These are phyloP conservation scores for Melinopterus prodromus DNA, from an alignment of 2,888 invertebrate species.

Conservation along the genomic window DNA sequence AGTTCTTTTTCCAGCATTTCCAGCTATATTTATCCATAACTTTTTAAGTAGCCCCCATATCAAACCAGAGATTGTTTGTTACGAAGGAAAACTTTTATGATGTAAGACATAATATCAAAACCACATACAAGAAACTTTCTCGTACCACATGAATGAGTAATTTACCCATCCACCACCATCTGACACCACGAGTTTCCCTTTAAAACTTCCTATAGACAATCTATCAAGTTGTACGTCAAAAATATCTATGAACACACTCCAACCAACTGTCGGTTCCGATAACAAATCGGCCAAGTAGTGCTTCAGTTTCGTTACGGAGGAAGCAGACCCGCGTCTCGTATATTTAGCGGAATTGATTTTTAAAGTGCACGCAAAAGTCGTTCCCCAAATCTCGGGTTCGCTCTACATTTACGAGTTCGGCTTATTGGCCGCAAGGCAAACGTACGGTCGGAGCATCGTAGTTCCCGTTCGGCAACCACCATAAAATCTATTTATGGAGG, in stretches of 20 bases:
- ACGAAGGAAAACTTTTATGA: no score
- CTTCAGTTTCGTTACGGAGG: background rate
- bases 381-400: background rate
- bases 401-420: background rate
- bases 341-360: conserved; percentile 4
- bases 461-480: background rate
- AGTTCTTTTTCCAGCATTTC: no score
- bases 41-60: no score
- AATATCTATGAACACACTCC: conserved; percentile 4
- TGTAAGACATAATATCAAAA: no score
- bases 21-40: no score
- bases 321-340: background rate
- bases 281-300: background rate
- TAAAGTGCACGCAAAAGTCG: background rate
- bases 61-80: no score
- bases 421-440: background rate
- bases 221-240: background rate
- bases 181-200: background rate
- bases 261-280: background rate
- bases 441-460: background rate
- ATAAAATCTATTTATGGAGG: background rate
- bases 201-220: background rate
- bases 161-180: background rate
- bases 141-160: background rate
- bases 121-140: no score